Evolutionary conservation across 2,113 vertebrate species (phyloP).

Genomic region (Daubentonia madagascariensis): DNA sequence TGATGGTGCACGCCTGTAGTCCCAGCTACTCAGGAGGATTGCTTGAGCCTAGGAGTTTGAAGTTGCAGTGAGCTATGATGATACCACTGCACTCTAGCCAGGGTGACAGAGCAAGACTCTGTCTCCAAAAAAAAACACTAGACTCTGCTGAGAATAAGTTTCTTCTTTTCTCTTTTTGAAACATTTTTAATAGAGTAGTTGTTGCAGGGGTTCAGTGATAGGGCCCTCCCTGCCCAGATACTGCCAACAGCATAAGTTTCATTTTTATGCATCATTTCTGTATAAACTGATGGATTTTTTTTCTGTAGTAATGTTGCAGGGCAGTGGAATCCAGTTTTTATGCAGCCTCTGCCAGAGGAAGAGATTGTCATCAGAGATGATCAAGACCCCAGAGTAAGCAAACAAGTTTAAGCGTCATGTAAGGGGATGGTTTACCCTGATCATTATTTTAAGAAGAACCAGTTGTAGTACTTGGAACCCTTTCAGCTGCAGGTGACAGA

Average conservation of each 20-base stretch:
- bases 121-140: no score
- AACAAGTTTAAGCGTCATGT: fast-evolving
- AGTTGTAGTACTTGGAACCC: background rate
- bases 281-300: background rate
- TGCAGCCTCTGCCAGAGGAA: slow-evolving; percentile 92
- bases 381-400: slow-evolving; percentile 93
- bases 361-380: slow-evolving; percentile 90
- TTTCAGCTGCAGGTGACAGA: background rate
- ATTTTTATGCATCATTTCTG: background rate
- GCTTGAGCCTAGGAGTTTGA: no score
- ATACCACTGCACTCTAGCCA: no score
- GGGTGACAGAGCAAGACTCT: no score
- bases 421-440: background rate
- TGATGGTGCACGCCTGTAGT: no score
- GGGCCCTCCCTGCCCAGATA: background rate
- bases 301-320: slow-evolving; percentile 88
- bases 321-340: slow-evolving; percentile 97
- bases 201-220: background rate
- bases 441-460: background rate
- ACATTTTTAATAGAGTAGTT: background rate
- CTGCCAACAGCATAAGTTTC: background rate
- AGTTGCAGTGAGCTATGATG: no score
- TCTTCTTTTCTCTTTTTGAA: background rate
- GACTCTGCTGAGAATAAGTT: background rate
- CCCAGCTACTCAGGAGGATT: no score